Evolutionary conservation across 2,113 vertebrate genomes (phyloP).

Genomic region (Chlamydotis undulata): DNA sequence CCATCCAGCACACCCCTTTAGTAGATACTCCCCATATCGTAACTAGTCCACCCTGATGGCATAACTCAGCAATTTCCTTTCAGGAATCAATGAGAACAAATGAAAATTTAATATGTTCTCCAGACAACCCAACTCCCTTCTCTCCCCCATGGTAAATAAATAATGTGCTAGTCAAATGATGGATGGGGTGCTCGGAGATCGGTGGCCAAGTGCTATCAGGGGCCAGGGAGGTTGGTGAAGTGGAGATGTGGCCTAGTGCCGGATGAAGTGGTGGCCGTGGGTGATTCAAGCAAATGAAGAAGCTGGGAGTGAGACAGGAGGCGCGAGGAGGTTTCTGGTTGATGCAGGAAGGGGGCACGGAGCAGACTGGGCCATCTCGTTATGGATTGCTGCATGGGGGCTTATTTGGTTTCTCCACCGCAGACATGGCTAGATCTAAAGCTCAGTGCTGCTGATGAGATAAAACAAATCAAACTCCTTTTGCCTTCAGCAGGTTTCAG

Average conservation of each 20-base stretch:
- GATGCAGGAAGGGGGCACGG: background rate
- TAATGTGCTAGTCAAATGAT: slow-evolving; percentile 70
- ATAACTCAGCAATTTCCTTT: slow-evolving; percentile 64
- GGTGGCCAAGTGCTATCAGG: slow-evolving; percentile 16
- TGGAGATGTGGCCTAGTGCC: background rate
- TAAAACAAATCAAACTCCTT: background rate
- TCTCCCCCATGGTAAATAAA: slow-evolving; percentile 69
- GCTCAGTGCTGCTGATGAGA: background rate
- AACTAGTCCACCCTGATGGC: slow-evolving; percentile 32
- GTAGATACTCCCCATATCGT: background rate
- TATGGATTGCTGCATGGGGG: background rate
- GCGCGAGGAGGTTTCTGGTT: background rate
- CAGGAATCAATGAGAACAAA: slow-evolving; percentile 69
- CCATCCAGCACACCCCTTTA: background rate
- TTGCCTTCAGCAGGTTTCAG: background rate
- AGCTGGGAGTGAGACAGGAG: background rate
- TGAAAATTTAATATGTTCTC: slow-evolving; percentile 69
- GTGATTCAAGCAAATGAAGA: background rate
- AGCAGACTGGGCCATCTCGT: background rate
- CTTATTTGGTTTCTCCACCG: background rate
- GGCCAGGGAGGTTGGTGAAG: background rate
- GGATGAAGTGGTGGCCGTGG: background rate
- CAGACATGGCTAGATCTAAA: background rate
- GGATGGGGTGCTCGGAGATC: slow-evolving; percentile 41
- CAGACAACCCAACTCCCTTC: slow-evolving; percentile 62